Percentiles rank a stretch among this genome's conserved stretches.
These are phyloP conservation scores for Dysmachus trigonus DNA, from an alignment of 2,888 invertebrate species.

Conservation along the genomic window DNA sequence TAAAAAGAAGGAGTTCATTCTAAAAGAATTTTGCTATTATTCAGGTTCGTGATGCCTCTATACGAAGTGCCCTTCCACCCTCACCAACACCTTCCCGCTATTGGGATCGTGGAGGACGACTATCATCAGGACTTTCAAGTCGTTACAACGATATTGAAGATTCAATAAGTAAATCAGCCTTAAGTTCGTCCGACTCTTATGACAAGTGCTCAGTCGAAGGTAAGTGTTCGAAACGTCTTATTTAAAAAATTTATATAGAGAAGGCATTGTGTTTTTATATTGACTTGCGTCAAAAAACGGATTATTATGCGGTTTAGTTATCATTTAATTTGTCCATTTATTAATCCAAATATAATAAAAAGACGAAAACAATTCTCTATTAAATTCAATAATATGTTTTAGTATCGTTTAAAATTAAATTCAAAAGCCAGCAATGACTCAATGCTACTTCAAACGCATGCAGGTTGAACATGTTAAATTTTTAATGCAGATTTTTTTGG, in stretches of 20 bases:
- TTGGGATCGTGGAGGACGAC: conserved; percentile 61
- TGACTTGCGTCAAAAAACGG: not conserved
- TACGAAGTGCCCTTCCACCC: conserved; percentile 60
- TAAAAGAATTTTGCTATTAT: conserved; percentile 15
- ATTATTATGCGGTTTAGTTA: not conserved
- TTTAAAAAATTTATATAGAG: not conserved
- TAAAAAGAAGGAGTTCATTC: conserved; percentile 26
- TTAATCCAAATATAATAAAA: not conserved
- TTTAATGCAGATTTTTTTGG: not conserved
- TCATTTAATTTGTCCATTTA: not conserved
- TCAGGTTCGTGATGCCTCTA: conserved; percentile 58
- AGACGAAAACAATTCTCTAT: not conserved
- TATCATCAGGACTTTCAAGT: conserved; percentile 52
- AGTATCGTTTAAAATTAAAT: not conserved
- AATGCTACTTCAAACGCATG: conserved; percentile 29
- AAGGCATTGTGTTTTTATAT: not conserved
- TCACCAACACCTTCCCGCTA: conserved; percentile 61
- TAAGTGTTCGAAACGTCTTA: conserved; percentile 49
- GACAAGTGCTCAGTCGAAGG: conserved; percentile 59
- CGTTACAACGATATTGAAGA: conserved; percentile 48
- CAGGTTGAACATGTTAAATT: conserved; percentile 19
- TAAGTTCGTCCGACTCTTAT: conserved; percentile 54
- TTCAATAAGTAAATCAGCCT: conserved; percentile 55
- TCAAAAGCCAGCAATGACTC: conserved; percentile 37
- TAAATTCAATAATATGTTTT: not conserved